These are phyloP conservation scores for Helicolenus hilgendorfi DNA, from an alignment of 2,797 vertebrate species.

Conservation along the genomic window DNA sequence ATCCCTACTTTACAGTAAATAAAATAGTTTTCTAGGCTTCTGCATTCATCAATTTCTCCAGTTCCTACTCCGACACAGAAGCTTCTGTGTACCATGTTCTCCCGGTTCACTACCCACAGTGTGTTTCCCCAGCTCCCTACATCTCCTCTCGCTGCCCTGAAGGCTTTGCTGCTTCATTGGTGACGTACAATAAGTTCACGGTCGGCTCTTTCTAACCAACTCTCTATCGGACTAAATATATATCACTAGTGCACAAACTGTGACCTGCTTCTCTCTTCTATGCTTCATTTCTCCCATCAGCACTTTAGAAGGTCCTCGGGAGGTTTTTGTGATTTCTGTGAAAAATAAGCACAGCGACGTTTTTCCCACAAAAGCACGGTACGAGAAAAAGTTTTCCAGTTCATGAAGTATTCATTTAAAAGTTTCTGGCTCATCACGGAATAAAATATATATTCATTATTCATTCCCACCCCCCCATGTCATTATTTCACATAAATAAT, in stretches of 20 bases:
- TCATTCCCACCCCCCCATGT: background rate
- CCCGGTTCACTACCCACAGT: background rate
- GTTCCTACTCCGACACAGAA: background rate
- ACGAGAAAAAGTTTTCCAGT: background rate
- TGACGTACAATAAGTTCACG: slow-evolving; percentile 5
- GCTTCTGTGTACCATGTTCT: background rate
- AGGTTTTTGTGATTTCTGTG: background rate
- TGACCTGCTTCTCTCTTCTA: slow-evolving; percentile 2
- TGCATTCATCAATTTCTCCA: background rate
- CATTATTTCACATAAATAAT: background rate
- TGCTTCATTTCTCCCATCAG: background rate
- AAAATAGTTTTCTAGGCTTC: too few relatives aligned
- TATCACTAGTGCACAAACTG: background rate
- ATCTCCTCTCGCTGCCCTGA: background rate
- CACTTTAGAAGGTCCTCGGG: background rate
- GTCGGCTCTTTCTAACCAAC: background rate
- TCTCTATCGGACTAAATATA: background rate
- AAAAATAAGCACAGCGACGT: background rate
- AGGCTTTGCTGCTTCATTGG: slow-evolving; percentile 16
- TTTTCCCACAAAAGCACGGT: background rate
- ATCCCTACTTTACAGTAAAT: too few relatives aligned
- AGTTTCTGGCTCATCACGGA: background rate
- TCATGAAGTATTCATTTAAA: background rate
- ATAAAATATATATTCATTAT: background rate
- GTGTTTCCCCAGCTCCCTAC: background rate